Base-by-base conservation (phyloP, 2,888 invertebrate species). In the Polietes domitor region DNA sequence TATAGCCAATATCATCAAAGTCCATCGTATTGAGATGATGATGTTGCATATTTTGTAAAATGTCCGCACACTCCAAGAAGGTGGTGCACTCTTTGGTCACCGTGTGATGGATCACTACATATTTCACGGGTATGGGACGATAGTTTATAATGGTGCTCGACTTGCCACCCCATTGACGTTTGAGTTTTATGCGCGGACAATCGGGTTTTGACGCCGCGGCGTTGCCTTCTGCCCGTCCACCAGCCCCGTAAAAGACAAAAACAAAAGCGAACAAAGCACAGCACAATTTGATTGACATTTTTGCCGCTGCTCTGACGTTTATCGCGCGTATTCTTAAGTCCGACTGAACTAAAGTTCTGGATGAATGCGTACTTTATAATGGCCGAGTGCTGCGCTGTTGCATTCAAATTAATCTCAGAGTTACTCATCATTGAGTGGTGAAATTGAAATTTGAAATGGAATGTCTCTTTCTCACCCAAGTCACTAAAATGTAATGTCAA, bases 121-220 rank as follows among this genome's bases (percentile, higher is more conserved):
- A 93, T 58, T 92, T 90, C 1, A 94, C 91, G 0, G 95, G 94
- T 15, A 94, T 89, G 1, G 93, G 92, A 32, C 94, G 92, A 88
- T 95, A 95, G 77, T 94, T 92, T 4, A 95, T 91, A 7, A 92
- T 91, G 3, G 87, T 87, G 0, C 94, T 91, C 0, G 88, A 88
- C 70, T 92, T 89, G 0, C 93, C 95, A n/a, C 93, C 94, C 96
- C 96, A 96, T 72, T 93, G 91, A 0, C 91, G 90, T 87, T 94
- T 94, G 1, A 92, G 89, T n/a, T 95, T 92, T 12, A 95, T 93
- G 24, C 91, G 90, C 7, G 94, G 94, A 87, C 94, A 94, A 26
- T 87, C 87, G 0, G 65, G 28, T 12, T 24, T n/a, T 61, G 65
- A 7, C 4, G 4, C 26, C 10, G 9, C 37, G 9, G 17, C 21